Base-by-base conservation (phyloP, 2,113 vertebrate species). In the Delphinus delphis region DNA sequence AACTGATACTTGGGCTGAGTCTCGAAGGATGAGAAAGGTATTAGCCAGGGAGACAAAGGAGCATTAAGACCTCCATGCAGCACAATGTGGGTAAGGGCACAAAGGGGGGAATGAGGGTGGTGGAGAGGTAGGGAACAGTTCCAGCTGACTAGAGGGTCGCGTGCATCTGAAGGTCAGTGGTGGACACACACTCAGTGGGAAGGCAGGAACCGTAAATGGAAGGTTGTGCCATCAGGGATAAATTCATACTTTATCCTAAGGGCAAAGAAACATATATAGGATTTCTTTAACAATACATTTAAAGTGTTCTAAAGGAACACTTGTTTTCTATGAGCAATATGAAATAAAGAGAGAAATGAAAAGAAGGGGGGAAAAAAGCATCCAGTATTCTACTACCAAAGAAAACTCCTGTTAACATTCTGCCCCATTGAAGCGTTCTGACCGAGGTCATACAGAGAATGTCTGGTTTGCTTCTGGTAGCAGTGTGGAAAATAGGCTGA, bases 241-340 rank as follows among this genome's bases (percentile, higher is more conserved):
- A 82, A 93, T 28, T 25, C 0, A 53, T 9, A 58, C 73, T 62
- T 71, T 76, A 90, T 47, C 33, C 36, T 60, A 93, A 85, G 33
- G n/a, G 11, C 62, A 93, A 93, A 95, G 13, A 18, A 86, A 67
- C 31, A 74, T n/a, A 58, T 4, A 9, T 62, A 36, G 44, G 15
- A 81, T 90, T 74, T 94, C 28, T 84, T 88, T 90, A 71, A 38
- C 74, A 89, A 41, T 53, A 10, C 33, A 84, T 25, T 67, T 62
- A 36, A 84, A 76, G 2, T 20, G 3, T 58, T 76, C 44, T 92
- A 38, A 93, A 94, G 8, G 14, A 77, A 80, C 71, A 53, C 1
- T 62, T 94, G 26, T 71, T 93, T 93, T 58, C 70, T 50, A 15
- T 67, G 62, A n/a, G 85, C 25, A 79, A 47, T 68, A 25, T 91